A percentile compares a stretch with the other conserved stretches of the same genome.
Conservation (phyloP, 2,113 vertebrate genomes). For the Heloderma charlesbogerti region DNA sequence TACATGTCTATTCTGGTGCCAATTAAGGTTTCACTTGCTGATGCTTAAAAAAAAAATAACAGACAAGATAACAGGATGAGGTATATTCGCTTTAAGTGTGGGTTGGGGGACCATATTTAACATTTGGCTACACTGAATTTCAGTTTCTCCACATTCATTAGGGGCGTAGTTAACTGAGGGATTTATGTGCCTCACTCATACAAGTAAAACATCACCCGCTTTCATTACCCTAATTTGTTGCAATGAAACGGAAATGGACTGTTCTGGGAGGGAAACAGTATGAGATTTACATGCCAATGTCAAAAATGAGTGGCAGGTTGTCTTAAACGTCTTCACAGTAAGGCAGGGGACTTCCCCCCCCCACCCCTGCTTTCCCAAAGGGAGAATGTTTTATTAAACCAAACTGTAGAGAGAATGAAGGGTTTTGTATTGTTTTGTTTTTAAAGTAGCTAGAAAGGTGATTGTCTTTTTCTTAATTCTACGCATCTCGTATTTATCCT, state of each 20-base stretch:
- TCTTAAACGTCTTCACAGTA: not conserved
- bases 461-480: conserved; percentile 27
- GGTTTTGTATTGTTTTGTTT: not conserved
- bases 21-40: conserved; percentile 37
- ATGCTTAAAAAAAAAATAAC: not conserved
- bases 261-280: not conserved
- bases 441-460: conserved; percentile 49
- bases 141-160: conserved; percentile 49
- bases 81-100: conserved; percentile 47
- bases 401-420: conserved; percentile 30
- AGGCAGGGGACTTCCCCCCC: not conserved
- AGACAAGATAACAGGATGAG: conserved; percentile 49
- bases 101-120: not conserved
- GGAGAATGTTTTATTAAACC: conserved; percentile 56
- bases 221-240: conserved; percentile 47
- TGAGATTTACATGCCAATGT: not conserved
- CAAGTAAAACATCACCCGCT: not conserved
- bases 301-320: not conserved
- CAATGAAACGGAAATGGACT: conserved; percentile 14
- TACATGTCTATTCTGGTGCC: conserved; percentile 44
- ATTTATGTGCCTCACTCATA: not conserved
- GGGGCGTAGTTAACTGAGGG: not conserved
- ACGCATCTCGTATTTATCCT: conserved; percentile 9
- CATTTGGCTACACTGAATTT: conserved; percentile 32
- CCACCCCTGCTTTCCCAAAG: conserved; percentile 23